These are phyloP conservation scores for Drosophila punjabiensis DNA, from an alignment of 1,140 invertebrate species.

Conservation along the genomic window DNA sequence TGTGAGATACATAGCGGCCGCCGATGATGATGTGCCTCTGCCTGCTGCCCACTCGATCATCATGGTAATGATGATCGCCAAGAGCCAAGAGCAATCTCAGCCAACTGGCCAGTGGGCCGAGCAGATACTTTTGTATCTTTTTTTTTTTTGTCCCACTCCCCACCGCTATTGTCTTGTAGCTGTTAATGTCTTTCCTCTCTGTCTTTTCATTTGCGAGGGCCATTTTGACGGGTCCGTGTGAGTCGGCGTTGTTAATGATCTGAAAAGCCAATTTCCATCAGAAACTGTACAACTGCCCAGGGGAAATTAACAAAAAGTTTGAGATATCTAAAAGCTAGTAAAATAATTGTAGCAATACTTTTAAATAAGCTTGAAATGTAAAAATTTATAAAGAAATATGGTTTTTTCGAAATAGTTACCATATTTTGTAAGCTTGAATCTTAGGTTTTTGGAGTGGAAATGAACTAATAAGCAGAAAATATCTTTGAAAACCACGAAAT, in stretches of 20 bases:
- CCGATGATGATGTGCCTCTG: conserved; percentile 36
- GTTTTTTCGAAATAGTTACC: neutral
- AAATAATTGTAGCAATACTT: neutral
- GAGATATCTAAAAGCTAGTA: neutral
- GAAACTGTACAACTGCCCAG: conserved; percentile 7
- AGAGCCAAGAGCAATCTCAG: conserved; percentile 21
- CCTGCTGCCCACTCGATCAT: conserved; percentile 53
- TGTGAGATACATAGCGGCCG: conserved; percentile 45
- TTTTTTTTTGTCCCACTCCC: conserved; percentile 11
- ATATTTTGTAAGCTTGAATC: neutral
- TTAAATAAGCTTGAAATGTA: neutral
- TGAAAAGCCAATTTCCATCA: conserved; percentile 26
- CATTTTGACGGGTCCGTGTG: conserved; percentile 32
- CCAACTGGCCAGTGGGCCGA: conserved; percentile 39
- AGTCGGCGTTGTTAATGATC: conserved; percentile 51
- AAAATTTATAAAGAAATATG: too few relatives aligned
- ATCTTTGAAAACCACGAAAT: neutral
- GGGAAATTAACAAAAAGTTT: neutral
- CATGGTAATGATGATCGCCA: conserved; percentile 43
- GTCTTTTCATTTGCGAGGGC: conserved; percentile 26
- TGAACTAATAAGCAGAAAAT: neutral
- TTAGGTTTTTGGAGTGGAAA: neutral
- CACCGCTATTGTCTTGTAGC: conserved; percentile 5
- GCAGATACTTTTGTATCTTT: conserved; percentile 43
- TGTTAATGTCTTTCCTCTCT: conserved; percentile 14